A percentile compares a stretch with the other conserved stretches of the same genome.
phyloP scores from a whole-genome alignment of 2,797 vertebrate species.

The Eleutherodactylus coqui region DNA sequence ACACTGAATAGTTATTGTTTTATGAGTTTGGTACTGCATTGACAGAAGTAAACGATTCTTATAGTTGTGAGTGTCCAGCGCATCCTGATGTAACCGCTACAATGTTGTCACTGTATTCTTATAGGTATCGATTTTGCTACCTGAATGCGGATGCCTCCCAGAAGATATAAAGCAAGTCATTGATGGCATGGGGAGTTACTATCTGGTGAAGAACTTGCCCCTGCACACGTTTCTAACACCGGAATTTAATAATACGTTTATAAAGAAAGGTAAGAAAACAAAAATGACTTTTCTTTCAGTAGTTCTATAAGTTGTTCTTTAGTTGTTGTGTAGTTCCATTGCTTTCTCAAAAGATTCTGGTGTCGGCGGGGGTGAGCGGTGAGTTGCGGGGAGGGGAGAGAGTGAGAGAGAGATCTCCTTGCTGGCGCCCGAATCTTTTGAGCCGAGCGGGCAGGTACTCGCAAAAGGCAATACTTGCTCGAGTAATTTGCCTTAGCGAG shows the following conservation, averaged over 20 bases:
- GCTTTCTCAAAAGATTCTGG: too few relatives aligned
- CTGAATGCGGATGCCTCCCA: slow-evolving; percentile 82
- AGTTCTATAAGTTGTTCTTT: too few relatives aligned
- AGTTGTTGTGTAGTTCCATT: too few relatives aligned
- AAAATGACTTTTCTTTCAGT: too few relatives aligned
- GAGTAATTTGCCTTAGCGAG: too few relatives aligned
- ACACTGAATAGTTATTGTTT: background rate
- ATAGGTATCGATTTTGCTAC: slow-evolving; percentile 89
- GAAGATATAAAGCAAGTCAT: slow-evolving; percentile 75
- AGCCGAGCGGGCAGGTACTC: too few relatives aligned
- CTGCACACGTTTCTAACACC: slow-evolving; percentile 79
- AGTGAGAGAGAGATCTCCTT: too few relatives aligned
- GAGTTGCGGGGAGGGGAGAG: too few relatives aligned
- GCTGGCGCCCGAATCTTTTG: too few relatives aligned
- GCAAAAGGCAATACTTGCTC: too few relatives aligned
- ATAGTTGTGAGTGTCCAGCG: background rate
- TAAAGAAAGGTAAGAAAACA: slow-evolving; percentile 83
- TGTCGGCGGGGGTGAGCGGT: too few relatives aligned
- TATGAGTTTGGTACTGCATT: background rate
- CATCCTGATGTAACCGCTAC: background rate
- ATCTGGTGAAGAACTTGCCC: slow-evolving; percentile 80
- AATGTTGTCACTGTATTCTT: background rate
- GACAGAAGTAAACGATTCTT: background rate
- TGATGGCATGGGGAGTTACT: slow-evolving; percentile 80
- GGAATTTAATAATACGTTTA: slow-evolving; percentile 77